These are phyloP conservation scores for Centroberyx gerrardi DNA, from an alignment of 2,797 vertebrate genomes.

Conservation along the genomic window DNA sequence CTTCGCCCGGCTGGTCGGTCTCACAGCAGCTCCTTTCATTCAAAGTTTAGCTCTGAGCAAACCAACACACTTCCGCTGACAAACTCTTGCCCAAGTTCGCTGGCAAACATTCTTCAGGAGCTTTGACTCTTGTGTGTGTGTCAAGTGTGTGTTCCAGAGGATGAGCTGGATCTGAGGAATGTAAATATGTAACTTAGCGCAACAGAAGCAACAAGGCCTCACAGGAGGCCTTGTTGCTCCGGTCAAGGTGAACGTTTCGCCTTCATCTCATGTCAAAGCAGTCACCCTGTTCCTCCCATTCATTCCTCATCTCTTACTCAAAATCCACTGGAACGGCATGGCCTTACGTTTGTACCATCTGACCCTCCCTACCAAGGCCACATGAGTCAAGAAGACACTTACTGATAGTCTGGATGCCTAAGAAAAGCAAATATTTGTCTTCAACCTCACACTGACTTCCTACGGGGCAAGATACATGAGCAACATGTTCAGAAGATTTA, in stretches of 20 bases:
- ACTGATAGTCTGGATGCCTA: neutral
- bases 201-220: neutral
- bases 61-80: conserved; percentile 12
- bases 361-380: conserved; percentile 1
- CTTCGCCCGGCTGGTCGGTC: neutral
- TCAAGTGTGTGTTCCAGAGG: neutral
- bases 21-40: conserved; percentile 45
- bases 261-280: neutral
- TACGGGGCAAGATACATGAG: neutral
- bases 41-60: conserved; percentile 39
- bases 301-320: conserved; percentile 18
- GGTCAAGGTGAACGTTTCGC: neutral
- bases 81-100: neutral
- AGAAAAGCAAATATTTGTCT: conserved; percentile 48
- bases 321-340: neutral
- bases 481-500: neutral
- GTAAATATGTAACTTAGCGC: conserved; percentile 10
- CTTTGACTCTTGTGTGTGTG: neutral
- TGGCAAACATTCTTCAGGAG: conserved; percentile 24
- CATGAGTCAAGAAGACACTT: conserved; percentile 11
- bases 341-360: neutral
- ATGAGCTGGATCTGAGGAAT: conserved; percentile 6
- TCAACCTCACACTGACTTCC: conserved; percentile 26
- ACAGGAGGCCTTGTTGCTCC: neutral
- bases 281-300: neutral